A percentile compares a stretch with the other conserved stretches of the same genome.
Evolutionary conservation across 2,113 vertebrate genomes (phyloP).

Genomic region (Syngnathus typhle): DNA sequence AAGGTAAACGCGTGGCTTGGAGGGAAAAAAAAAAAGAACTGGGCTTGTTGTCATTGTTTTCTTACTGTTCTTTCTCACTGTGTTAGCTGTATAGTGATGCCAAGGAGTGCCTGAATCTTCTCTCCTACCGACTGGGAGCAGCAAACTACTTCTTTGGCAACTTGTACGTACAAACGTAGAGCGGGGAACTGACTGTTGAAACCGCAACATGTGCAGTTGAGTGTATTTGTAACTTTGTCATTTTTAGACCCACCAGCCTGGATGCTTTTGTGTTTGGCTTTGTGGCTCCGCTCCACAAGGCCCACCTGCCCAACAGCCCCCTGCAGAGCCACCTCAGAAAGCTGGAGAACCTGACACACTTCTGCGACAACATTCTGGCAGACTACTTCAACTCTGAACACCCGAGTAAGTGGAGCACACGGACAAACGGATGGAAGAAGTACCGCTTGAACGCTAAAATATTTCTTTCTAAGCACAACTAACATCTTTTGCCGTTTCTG

Average conservation of each 20-base stretch:
- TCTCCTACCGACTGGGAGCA: conserved; percentile 87
- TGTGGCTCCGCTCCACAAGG: conserved; percentile 87
- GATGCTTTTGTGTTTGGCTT: conserved; percentile 96
- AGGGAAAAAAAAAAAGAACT: not conserved
- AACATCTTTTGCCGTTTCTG: not conserved
- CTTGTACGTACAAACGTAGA: conserved; percentile 72
- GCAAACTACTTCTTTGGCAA: conserved; percentile 91
- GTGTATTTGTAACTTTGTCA: conserved; percentile 3
- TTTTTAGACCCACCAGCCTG: conserved; percentile 84
- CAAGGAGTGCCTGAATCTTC: conserved; percentile 94
- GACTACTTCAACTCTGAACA: conserved; percentile 77
- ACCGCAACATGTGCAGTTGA: not conserved
- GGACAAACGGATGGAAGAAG: not conserved
- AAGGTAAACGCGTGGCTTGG: conserved; percentile 70
- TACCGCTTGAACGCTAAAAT: not conserved
- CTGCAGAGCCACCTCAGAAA: conserved; percentile 89
- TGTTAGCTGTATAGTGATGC: conserved; percentile 92
- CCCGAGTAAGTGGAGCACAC: conserved; percentile 67
- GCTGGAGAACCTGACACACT: conserved; percentile 84
- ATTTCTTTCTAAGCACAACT: no score
- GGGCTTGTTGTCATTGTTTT: not conserved
- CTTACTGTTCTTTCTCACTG: conserved; percentile 6
- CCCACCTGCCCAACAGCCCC: conserved; percentile 80
- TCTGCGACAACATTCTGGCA: conserved; percentile 86
- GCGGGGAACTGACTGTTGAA: no score